A percentile compares a stretch with the other conserved stretches of the same genome.
Evolutionary conservation across 2,888 invertebrate species (phyloP).

Genomic region (Ophion ellenae): DNA sequence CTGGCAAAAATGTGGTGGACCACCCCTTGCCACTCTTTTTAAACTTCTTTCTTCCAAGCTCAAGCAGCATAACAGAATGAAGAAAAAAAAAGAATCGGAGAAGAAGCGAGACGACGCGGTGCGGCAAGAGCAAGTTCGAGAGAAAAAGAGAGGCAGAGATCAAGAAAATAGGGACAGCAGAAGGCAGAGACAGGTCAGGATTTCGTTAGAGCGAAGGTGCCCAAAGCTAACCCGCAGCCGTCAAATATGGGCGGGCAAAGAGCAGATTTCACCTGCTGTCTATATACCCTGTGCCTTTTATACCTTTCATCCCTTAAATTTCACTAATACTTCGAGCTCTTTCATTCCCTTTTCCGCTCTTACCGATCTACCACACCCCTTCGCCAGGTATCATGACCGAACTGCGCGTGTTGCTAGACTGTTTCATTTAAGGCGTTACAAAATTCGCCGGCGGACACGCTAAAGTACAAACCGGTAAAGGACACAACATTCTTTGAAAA

Average conservation of each 20-base stretch:
- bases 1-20: conserved; percentile 80
- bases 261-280: conserved; percentile 78
- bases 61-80: conserved; percentile 31
- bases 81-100: conserved; percentile 27
- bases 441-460: conserved; percentile 13
- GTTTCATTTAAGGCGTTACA: conserved; percentile 33
- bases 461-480: conserved; percentile 7
- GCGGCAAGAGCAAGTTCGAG: conserved; percentile 13
- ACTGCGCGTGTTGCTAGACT: conserved; percentile 36
- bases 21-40: conserved; percentile 80
- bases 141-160: conserved; percentile 16
- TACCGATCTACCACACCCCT: conserved; percentile 68
- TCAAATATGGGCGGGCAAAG: conserved; percentile 79
- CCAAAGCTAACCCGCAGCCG: conserved; percentile 78
- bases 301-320: conserved; percentile 72
- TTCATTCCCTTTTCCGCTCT: conserved; percentile 57
- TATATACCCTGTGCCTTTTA: conserved; percentile 66
- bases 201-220: conserved; percentile 73
- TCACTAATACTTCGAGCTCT: conserved; percentile 72
- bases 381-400: conserved; percentile 57
- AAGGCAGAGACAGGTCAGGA: conserved; percentile 68
- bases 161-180: conserved; percentile 41
- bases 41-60: conserved; percentile 64
- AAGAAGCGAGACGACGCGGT: conserved; percentile 36
- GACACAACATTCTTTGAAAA: background rate